These are phyloP conservation scores for Pantherophis guttatus DNA, from an alignment of 2,113 vertebrate genomes.

Conservation along the genomic window DNA sequence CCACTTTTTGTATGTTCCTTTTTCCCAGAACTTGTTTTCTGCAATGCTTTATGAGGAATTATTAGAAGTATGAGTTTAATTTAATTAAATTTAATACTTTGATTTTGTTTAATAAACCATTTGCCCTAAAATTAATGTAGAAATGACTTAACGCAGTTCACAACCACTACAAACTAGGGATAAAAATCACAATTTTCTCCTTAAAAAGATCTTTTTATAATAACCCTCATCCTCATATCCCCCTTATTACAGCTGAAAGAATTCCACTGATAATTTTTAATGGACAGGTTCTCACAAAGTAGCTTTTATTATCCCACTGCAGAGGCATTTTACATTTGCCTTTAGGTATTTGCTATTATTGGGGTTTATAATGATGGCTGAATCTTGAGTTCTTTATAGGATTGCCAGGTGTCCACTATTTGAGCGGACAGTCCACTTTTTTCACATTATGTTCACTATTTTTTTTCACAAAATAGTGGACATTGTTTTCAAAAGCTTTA, in stretches of 20 bases:
- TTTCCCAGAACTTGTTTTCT: background rate
- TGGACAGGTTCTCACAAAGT: background rate
- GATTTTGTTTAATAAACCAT: background rate
- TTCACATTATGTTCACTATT: no score
- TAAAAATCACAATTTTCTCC: background rate
- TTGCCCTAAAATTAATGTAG: background rate
- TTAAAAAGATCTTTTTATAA: background rate
- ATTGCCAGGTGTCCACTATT: no score
- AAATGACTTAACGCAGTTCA: background rate
- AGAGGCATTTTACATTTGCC: background rate
- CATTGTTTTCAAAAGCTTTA: no score
- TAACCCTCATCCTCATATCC: background rate
- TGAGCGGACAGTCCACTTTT: no score
- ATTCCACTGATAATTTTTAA: background rate
- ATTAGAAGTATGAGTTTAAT: background rate
- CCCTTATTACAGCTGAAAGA: background rate
- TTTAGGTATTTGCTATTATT: background rate
- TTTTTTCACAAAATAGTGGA: no score
- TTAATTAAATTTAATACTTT: background rate
- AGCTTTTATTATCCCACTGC: background rate
- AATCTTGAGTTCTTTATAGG: background rate
- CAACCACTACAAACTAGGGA: background rate
- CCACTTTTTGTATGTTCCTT: background rate
- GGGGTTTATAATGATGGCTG: background rate
- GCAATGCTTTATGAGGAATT: background rate